Conservation (phyloP, 2,113 vertebrate genomes). For the Pteropus alecto region DNA sequence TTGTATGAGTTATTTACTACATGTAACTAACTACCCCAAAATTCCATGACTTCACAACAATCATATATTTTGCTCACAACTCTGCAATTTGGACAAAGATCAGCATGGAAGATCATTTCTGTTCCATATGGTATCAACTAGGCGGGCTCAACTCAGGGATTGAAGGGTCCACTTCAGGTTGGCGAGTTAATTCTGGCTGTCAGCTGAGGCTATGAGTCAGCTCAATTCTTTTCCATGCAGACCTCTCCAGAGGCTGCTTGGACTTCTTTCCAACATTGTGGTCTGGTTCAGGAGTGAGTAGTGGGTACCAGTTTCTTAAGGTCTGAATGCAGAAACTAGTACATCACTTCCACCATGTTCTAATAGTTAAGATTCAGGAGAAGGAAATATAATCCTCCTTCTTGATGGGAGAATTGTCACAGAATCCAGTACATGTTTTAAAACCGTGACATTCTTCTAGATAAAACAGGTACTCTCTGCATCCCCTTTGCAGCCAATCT, state of each 20-base stretch:
- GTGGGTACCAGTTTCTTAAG: neutral
- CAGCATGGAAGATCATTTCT: neutral
- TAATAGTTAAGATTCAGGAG: neutral
- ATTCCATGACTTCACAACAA: neutral
- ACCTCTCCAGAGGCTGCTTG: neutral
- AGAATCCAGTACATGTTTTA: neutral
- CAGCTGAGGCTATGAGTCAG: neutral
- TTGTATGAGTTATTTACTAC: neutral
- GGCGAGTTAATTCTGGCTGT: neutral
- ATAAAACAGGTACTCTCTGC: neutral
- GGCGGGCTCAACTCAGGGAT: neutral
- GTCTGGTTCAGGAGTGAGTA: neutral
- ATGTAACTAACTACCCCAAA: neutral
- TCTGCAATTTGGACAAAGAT: neutral
- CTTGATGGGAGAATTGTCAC: neutral
- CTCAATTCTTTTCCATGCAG: neutral
- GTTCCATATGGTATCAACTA: neutral
- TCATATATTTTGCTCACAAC: neutral
- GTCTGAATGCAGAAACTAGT: neutral
- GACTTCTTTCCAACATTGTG: neutral
- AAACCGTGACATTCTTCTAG: neutral
- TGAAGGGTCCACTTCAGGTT: neutral
- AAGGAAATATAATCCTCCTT: neutral
- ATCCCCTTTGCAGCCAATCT: neutral
- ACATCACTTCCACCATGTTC: neutral